These are phyloP conservation scores for Drosophila sulfurigaster DNA, from an alignment of 1,140 invertebrate genomes.

Conservation along the genomic window DNA sequence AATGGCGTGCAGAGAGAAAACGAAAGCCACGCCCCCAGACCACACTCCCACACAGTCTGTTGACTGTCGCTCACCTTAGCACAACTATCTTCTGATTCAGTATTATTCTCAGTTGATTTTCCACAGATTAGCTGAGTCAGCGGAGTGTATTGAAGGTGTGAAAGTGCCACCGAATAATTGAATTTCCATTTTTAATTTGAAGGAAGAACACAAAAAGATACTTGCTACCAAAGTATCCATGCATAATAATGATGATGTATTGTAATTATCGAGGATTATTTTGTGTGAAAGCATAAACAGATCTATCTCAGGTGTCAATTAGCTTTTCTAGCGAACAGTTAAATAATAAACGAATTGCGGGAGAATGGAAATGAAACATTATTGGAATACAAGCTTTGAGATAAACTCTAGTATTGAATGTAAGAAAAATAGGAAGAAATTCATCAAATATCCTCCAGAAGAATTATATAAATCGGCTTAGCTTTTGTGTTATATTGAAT, in stretches of 20 bases:
- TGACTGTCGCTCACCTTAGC: background rate
- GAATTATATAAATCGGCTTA: no score
- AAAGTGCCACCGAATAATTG: conserved; percentile 41
- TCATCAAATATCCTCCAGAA: no score
- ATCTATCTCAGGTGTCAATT: background rate
- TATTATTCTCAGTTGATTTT: conserved; percentile 11
- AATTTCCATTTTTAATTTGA: conserved; percentile 54
- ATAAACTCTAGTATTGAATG: no score
- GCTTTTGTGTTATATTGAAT: no score
- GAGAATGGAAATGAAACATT: no score
- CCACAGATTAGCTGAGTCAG: conserved; percentile 35
- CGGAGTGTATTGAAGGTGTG: conserved; percentile 6
- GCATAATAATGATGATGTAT: background rate
- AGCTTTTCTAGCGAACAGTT: background rate
- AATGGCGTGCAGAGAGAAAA: conserved; percentile 66
- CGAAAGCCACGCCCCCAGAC: conserved; percentile 32
- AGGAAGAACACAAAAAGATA: background rate
- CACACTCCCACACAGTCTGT: background rate
- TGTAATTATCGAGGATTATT: background rate
- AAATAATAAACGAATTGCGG: no score
- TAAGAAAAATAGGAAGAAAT: no score
- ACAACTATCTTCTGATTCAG: conserved; percentile 14
- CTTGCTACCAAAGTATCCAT: background rate
- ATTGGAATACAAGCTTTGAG: no score
- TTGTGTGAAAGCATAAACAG: background rate